These are phyloP conservation scores for Diorhabda sublineata DNA, from an alignment of 1,140 invertebrate species.

Conservation along the genomic window DNA sequence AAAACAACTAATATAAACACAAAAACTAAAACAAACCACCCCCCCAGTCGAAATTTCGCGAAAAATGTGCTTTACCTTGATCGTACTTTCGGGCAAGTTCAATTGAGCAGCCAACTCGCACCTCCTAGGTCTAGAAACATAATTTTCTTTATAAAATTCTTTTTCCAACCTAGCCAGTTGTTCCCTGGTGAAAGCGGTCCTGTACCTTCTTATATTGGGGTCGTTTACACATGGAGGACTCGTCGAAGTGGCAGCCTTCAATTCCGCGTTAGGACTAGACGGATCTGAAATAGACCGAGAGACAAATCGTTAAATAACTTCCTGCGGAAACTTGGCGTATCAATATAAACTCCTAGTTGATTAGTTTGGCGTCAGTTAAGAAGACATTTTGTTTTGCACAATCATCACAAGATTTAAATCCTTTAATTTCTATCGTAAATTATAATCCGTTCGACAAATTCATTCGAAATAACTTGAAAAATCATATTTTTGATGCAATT, in stretches of 20 bases:
- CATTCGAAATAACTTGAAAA: too few relatives aligned
- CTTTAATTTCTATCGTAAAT: too few relatives aligned
- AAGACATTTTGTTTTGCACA: too few relatives aligned
- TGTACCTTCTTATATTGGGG: constrained; percentile 79
- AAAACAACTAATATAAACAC: not conserved
- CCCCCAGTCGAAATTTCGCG: not conserved
- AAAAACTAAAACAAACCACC: not conserved
- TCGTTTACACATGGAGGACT: constrained; percentile 49
- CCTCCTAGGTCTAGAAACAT: constrained; percentile 89
- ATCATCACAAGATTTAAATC: too few relatives aligned
- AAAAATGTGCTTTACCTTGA: constrained; percentile 74
- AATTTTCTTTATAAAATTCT: constrained; percentile 97
- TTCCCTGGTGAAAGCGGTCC: constrained; percentile 96
- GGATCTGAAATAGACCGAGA: constrained; percentile 42
- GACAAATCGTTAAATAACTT: too few relatives aligned
- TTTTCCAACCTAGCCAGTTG: constrained; percentile 92
- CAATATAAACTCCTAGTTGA: too few relatives aligned
- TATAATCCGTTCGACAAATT: too few relatives aligned
- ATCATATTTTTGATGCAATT: too few relatives aligned
- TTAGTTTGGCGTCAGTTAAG: too few relatives aligned
- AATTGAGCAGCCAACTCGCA: constrained; percentile 94
- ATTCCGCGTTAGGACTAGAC: constrained; percentile 44
- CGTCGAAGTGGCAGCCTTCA: constrained; percentile 25
- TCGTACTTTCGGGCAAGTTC: constrained; percentile 93
- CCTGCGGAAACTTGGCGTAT: too few relatives aligned